Evolutionary conservation across 2,797 vertebrate species (phyloP).

Genomic region (Propithecus deckenii): DNA sequence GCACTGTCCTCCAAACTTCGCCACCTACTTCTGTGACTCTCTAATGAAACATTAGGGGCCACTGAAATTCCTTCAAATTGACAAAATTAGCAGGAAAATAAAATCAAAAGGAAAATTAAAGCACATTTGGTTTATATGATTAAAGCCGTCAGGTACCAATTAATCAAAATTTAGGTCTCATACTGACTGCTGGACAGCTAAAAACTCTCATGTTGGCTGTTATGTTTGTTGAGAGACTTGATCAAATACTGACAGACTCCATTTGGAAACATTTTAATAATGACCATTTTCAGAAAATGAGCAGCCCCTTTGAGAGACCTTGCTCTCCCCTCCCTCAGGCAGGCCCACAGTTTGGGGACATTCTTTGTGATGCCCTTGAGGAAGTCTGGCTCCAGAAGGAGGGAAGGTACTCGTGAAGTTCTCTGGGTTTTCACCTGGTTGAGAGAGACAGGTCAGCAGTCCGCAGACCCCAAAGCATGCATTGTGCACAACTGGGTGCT

Average conservation of each 20-base stretch:
- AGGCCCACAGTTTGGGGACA: background rate
- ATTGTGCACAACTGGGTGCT: background rate
- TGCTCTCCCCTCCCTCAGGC: background rate
- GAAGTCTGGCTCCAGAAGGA: background rate
- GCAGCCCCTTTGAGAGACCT: background rate
- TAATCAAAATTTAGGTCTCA: background rate
- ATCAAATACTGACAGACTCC: background rate
- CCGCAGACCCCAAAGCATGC: background rate
- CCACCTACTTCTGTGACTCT: background rate
- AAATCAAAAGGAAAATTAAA: background rate
- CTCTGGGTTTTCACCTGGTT: background rate
- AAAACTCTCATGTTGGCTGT: background rate
- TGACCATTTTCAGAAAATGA: background rate
- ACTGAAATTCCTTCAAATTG: background rate
- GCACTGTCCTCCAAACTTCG: background rate
- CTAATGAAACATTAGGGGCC: background rate
- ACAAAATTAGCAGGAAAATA: background rate
- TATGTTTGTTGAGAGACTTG: background rate
- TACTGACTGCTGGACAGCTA: background rate
- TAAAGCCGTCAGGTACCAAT: background rate
- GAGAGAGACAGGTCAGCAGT: background rate
- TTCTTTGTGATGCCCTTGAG: background rate
- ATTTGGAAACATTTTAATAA: background rate
- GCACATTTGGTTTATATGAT: background rate
- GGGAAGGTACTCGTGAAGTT: fast-evolving